A percentile compares a stretch with the other conserved stretches of the same genome.
Evolutionary conservation across 2,113 vertebrate species (phyloP).

Genomic region (Leucopternis melanops): DNA sequence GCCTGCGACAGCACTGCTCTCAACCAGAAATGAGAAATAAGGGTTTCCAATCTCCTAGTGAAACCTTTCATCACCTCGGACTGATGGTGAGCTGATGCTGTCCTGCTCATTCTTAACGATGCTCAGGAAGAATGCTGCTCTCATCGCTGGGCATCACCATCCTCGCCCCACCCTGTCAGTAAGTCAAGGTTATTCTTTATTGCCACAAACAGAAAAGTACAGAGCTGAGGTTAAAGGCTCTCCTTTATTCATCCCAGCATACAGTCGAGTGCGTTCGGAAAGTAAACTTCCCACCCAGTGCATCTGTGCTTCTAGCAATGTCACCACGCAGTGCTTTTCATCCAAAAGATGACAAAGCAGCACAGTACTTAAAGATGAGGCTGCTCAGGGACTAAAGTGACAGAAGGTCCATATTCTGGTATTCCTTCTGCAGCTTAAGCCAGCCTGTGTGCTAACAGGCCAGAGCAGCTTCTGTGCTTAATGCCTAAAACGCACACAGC

Average conservation of each 20-base stretch:
- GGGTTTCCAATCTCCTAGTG: too few relatives aligned
- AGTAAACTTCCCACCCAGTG: fast-evolving
- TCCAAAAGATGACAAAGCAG: background rate
- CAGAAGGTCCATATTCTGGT: background rate
- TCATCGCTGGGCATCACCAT: background rate
- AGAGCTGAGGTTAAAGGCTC: background rate
- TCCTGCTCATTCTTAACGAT: background rate
- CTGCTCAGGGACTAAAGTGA: background rate
- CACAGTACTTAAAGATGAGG: background rate
- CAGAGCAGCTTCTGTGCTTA: background rate
- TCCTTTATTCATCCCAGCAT: background rate
- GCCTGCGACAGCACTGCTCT: too few relatives aligned
- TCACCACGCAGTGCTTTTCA: background rate
- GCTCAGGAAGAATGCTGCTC: background rate
- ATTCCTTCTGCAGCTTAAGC: background rate
- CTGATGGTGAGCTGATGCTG: background rate
- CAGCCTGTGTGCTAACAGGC: background rate
- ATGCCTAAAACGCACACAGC: fast-evolving
- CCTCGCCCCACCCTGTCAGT: background rate
- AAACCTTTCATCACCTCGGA: background rate
- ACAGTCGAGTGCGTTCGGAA: background rate
- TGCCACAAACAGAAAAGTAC: background rate
- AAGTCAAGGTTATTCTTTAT: background rate
- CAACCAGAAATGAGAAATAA: too few relatives aligned
- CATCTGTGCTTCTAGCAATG: background rate